Base-by-base conservation (phyloP, 2,113 vertebrate genomes). In the Tautogolabrus adspersus region DNA sequence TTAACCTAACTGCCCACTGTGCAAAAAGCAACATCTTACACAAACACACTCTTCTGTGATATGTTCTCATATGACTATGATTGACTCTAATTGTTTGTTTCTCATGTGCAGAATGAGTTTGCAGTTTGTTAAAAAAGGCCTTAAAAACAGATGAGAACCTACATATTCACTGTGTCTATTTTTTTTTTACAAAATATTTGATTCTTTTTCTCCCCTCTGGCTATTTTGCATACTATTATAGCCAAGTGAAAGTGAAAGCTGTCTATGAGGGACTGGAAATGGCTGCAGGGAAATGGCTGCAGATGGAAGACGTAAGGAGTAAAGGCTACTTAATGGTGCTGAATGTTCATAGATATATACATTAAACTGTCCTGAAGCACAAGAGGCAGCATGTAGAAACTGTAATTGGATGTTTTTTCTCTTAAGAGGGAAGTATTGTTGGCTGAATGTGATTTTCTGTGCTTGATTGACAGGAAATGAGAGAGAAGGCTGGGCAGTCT, bases 391-490 rank as follows among this genome's bases (percentile, higher is more conserved):
- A 71, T 88, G 78, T 79, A 85, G 62, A 83, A 75, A 62, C 74
- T 78, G 78, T 87, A 84, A 86, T 84, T 76, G 83, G 72, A 58
- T 80, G 72, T 16, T 81, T 85, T 81, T 64, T 57, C 67, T 86
- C 86, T 84, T 78, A 80, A 82, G 85, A 73, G 72, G 75, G 78
- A 76, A 75, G 47, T 81, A 75, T 85, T 87, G 89, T 89, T 89
- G 81, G 79, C 55, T 83, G 76, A 80, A 84, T 87, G 83, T 85
- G 58, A 76, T 79, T 79, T 67, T 72, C 56, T 69, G 22, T 59
- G 51, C 65, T 86, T 93, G 91, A 93, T 81, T 90, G 91, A 92
- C 90, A 83, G 89, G 78, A 86, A 88, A 91, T 89, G 86, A 90
- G 83, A 88, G 79, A 83, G 75, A 64, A 90, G 86, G 79, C 80